Evolutionary conservation across 2,113 vertebrate species (phyloP), one percentile per base, ranked within the genome.

Genomic region (Campylorhamphus procurvoides): DNA sequence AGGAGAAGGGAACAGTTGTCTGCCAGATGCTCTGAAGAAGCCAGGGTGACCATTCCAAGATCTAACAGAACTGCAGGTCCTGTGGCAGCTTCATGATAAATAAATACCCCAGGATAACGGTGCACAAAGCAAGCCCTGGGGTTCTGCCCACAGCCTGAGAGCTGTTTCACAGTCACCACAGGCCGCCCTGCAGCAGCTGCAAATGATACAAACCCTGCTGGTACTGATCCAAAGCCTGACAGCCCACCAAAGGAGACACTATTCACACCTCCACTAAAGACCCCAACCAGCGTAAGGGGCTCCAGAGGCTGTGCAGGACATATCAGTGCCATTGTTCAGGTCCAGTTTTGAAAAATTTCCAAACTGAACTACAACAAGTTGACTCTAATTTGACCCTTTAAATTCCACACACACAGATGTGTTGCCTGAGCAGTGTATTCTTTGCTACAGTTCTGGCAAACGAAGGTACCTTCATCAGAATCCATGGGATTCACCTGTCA

Each of bases 361-460:
- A 89, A 56, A 49, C 4, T 14, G 25, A 90, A 63, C 40, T 49
- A 63, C 49, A 76, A 85, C 46, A 82, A 94, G 93, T 14, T 56
- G 23, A 72, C 64, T 95, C 83, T 86, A 88, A 91, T 93, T 76
- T 90, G 56, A 89, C 47, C 18, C 72, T 69, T 91, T 73, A 74
- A 59, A 77, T 87, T 52, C 72, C 64, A 84, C 29, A 31, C 67
- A 55, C 67, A 55, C 50, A 78, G 60, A 84, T 18, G 39, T 75
- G 64, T 27, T 91, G 60, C 56, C 81, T 67, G 53, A 94, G 81
- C 49, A 90, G 60, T 1, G 0, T 9, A 35, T 28, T 90, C 35
- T 63, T 87, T 77, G 67, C 28, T 35, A 46, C 31, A 23, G 27
- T 77, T 68, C 59, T 90, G 78, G 49, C 9, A 19, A 19, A 69